phyloP scores from a whole-genome alignment of 2,113 vertebrate species.

The Hucho hucho region DNA sequence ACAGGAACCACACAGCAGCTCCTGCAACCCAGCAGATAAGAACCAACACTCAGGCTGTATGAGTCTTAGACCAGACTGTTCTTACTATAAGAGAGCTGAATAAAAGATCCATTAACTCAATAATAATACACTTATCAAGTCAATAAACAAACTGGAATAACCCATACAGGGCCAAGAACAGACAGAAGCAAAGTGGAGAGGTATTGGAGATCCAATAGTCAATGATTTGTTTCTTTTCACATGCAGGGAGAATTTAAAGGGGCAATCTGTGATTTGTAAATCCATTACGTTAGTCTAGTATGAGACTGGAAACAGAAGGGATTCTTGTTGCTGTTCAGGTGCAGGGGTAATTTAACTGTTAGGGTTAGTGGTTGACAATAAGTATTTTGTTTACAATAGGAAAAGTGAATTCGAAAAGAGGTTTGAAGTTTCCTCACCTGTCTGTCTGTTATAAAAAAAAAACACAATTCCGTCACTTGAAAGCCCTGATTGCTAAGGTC shows the following conservation, averaged over 20 bases:
- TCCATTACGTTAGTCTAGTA: too few relatives aligned
- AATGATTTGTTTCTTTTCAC: neutral
- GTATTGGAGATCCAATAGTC: neutral
- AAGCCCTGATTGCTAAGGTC: too few relatives aligned
- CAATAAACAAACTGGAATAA: constrained; percentile 10
- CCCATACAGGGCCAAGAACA: constrained; percentile 11
- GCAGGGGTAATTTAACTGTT: neutral
- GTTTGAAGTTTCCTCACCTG: too few relatives aligned
- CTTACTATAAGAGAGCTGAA: constrained; percentile 13
- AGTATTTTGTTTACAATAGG: too few relatives aligned
- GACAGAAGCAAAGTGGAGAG: neutral
- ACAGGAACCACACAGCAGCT: constrained; percentile 71
- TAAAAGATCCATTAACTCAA: constrained; percentile 19
- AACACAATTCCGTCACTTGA: too few relatives aligned
- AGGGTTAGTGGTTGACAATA: neutral
- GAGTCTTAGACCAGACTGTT: constrained; percentile 31
- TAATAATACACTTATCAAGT: constrained; percentile 25
- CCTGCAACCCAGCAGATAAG: constrained; percentile 75
- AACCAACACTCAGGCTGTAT: constrained; percentile 25
- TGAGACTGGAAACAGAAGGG: too few relatives aligned
- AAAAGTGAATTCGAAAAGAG: too few relatives aligned
- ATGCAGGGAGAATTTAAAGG: neutral
- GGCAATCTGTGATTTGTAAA: too few relatives aligned
- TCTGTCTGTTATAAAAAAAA: too few relatives aligned
- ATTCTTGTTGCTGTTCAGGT: neutral